phyloP scores from a whole-genome alignment of 2,113 vertebrate genomes.

The Phaethon lepturus region DNA sequence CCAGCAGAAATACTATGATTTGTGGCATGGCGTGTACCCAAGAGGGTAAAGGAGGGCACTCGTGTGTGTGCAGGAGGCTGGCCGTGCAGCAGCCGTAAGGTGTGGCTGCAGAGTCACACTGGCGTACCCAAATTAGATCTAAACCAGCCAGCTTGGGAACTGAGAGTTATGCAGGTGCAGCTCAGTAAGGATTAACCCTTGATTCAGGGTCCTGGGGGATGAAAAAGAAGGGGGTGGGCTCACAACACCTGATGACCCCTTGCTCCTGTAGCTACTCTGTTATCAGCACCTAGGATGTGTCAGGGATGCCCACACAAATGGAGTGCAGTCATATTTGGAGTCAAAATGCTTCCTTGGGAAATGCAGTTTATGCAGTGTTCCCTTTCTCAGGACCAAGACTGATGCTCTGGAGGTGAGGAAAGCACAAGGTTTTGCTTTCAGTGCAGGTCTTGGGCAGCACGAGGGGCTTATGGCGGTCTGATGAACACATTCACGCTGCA shows the following conservation, averaged over 20 bases:
- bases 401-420: background rate
- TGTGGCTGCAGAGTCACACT: background rate
- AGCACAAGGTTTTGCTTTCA: background rate
- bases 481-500: background rate
- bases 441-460: background rate
- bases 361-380: background rate
- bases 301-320: background rate
- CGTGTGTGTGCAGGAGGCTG: background rate
- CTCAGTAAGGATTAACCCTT: background rate
- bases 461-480: accelerated
- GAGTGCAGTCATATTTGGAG: background rate
- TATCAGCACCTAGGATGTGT: background rate
- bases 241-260: background rate
- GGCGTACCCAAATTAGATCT: background rate
- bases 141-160: background rate
- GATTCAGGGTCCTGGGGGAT: background rate
- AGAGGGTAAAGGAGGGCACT: background rate
- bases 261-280: background rate
- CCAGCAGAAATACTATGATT: background rate
- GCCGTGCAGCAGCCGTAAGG: background rate
- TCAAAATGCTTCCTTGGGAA: background rate
- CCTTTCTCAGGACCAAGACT: background rate
- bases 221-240: background rate
- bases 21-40: background rate
- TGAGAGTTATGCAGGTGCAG: conserved; percentile 4